Evolutionary conservation across 2,113 vertebrate species (phyloP), one percentile per base, ranked within the genome.

Genomic region (Plecotus auritus): DNA sequence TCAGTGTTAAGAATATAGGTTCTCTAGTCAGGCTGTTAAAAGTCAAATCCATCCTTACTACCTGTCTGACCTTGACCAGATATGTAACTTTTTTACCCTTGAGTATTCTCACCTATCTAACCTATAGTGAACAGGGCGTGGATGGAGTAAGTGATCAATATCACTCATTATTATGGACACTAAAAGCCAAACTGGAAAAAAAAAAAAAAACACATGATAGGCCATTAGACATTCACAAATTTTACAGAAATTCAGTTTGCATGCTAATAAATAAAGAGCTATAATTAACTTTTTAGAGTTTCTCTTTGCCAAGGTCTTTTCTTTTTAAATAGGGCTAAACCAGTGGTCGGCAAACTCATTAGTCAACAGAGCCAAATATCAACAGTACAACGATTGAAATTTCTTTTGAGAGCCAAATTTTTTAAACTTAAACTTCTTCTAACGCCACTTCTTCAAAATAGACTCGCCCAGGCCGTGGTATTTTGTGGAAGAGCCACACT

Each of bases 241-340:
- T 93, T 94, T 88, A 51, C 49, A 88, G 22, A 18, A 93, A 92
- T 85, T 88, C 82, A 69, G 76, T 74, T 47, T 95, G 42, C 42
- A n/a, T 66, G 74, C 23, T 91, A 86, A 91, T 88, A 90, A 94
- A 72, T 47, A 91, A 91, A 88, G n/a, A 92, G 16, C 26, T 76
- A 77, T 42, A 85, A 82, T 56, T 93, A 73, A 81, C 35, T 93
- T 88, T 70, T 74, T 22, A 47, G 59, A 94, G 51, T 14, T 64
- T 93, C 77, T 94, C 45, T 7, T 95, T 92, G 37, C 61, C 66
- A 64, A 35, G 45, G 32, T 69, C 37, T 95, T 95, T 74, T 91
- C 74, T 88, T 92, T 91, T 56, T 13, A 90, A 89, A 72, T 37
- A 90, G 26, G 14, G 47, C 45, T 91, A 72, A 89, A 80, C 17